Conservation (phyloP, 53 echinoderm and acorn worm genomes). For the Patiria pectinifera region DNA sequence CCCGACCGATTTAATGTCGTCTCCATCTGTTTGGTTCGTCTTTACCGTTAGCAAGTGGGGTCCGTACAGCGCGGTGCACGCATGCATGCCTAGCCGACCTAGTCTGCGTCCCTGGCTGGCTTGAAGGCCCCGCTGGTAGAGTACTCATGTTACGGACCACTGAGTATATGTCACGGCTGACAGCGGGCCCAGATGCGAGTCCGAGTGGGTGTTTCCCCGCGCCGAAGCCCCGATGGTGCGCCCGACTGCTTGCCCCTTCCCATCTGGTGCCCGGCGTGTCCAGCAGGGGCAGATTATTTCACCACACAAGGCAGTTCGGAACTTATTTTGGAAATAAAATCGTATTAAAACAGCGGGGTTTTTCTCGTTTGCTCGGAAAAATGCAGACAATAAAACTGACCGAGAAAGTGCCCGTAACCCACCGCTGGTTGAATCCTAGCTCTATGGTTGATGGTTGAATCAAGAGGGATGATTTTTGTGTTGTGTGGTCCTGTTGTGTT, state of each 20-base stretch:
- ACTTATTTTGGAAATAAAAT: constrained; percentile 1
- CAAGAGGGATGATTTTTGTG: too few relatives aligned
- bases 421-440: background rate
- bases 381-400: constrained; percentile 14
- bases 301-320: background rate
- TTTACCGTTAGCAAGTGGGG: background rate
- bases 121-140: constrained; percentile 34
- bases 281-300: constrained; percentile 22
- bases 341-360: constrained; percentile 60
- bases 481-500: background rate
- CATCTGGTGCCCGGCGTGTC: constrained; percentile 42
- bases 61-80: too few relatives aligned
- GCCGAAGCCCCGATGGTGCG: background rate
- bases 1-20: constrained; percentile 56
- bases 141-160: constrained; percentile 66
- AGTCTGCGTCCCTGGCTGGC: background rate
- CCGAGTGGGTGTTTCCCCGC: constrained; percentile 38
- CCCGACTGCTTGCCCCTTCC: background rate
- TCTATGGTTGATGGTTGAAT: too few relatives aligned
- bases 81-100: too few relatives aligned
- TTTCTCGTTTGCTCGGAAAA: constrained; percentile 1
- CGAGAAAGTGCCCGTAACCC: constrained; percentile 52
- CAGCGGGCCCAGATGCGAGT: constrained; percentile 51
- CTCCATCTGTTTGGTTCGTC: constrained; percentile 55
- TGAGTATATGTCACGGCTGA: constrained; percentile 59